These are phyloP conservation scores for Malurus alboscapulatus DNA, from an alignment of 2,113 vertebrate genomes.

Conservation along the genomic window DNA sequence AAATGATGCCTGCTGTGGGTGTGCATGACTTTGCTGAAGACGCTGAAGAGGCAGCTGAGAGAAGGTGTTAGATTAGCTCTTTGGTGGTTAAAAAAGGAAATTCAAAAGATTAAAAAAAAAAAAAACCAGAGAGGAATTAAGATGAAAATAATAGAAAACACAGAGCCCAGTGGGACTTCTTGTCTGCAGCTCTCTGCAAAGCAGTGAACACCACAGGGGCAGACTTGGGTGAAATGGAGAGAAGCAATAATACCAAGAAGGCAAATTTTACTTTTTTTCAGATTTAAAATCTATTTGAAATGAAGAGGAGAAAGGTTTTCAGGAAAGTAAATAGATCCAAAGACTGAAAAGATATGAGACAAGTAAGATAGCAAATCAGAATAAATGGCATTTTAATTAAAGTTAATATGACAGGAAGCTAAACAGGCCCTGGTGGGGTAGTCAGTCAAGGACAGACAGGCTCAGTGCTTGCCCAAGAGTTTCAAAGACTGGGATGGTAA, in stretches of 20 bases:
- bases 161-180: background rate
- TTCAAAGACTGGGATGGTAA: background rate
- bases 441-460: background rate
- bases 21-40: background rate
- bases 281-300: background rate
- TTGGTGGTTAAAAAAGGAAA: background rate
- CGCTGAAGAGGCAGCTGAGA: background rate
- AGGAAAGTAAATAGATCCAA: background rate
- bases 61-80: background rate
- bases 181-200: background rate
- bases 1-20: background rate
- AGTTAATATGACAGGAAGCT: background rate
- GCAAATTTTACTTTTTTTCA: background rate
- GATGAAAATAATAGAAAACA: background rate
- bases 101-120: background rate
- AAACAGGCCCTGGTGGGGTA: background rate
- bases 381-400: background rate
- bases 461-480: background rate
- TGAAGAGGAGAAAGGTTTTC: background rate
- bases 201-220: background rate
- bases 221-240: background rate
- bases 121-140: background rate
- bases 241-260: background rate
- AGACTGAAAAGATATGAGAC: background rate
- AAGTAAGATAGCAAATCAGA: background rate